Percentiles rank a stretch among this genome's conserved stretches.
Evolutionary conservation across 2,888 invertebrate species (phyloP).

Genomic region (Tenthredo amoena): DNA sequence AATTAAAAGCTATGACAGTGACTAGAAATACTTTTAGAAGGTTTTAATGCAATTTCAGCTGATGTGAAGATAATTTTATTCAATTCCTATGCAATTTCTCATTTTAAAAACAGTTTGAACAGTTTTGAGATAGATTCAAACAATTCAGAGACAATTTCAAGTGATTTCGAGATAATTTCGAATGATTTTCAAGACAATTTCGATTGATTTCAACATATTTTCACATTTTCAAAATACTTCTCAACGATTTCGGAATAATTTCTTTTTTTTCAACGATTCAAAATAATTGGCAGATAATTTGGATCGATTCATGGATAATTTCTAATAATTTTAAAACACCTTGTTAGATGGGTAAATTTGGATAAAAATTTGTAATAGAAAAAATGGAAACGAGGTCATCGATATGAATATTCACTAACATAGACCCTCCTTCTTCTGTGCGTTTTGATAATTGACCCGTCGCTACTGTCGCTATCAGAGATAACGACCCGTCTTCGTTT

Average conservation of each 20-base stretch:
- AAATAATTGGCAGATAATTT: too few relatives aligned
- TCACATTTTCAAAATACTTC: too few relatives aligned
- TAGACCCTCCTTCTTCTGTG: slow-evolving; percentile 67
- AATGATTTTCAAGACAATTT: not conserved
- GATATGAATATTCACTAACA: slow-evolving; percentile 63
- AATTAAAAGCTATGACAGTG: too few relatives aligned
- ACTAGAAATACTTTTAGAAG: not conserved
- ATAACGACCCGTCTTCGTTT: slow-evolving; percentile 68
- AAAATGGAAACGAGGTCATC: too few relatives aligned
- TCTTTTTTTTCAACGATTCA: too few relatives aligned
- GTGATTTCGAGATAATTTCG: not conserved
- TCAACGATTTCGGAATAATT: too few relatives aligned
- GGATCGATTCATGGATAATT: too few relatives aligned
- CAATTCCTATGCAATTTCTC: not conserved
- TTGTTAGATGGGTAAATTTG: too few relatives aligned
- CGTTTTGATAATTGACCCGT: slow-evolving; percentile 69
- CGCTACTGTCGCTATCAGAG: slow-evolving; percentile 72
- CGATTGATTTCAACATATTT: too few relatives aligned
- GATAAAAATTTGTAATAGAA: too few relatives aligned
- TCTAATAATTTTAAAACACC: too few relatives aligned
- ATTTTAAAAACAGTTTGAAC: not conserved
- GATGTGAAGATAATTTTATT: not conserved
- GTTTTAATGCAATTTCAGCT: not conserved
- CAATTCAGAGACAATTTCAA: not conserved
- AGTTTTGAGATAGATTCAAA: not conserved